Evolutionary conservation across 2,113 vertebrate genomes (phyloP).

Genomic region (Ceyx cyanopectus): DNA sequence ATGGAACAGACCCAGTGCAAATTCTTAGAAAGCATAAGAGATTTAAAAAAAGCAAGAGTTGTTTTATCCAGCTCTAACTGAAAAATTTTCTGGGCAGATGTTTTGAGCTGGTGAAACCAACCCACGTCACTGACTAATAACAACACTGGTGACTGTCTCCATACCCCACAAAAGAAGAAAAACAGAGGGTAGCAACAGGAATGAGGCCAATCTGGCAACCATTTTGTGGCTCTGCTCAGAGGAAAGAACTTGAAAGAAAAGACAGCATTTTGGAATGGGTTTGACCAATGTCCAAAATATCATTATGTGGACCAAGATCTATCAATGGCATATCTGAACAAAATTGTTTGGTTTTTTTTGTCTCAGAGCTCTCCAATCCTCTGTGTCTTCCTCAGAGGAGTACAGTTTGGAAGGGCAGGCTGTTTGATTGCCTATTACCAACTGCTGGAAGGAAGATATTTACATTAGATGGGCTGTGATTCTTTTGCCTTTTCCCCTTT

Average conservation of each 20-base stretch:
- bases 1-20: conserved; percentile 64
- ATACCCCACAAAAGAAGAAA: conserved; percentile 6
- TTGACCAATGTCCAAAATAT: conserved; percentile 19
- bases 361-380: neutral
- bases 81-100: conserved; percentile 31
- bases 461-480: neutral
- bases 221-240: neutral
- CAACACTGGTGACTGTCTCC: neutral
- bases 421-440: neutral
- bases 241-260: conserved; percentile 24
- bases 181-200: conserved; percentile 8
- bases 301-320: neutral
- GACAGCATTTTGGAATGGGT: neutral
- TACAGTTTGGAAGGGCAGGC: neutral
- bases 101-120: conserved; percentile 30
- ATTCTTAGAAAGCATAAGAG: conserved; percentile 76
- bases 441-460: neutral
- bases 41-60: conserved; percentile 6
- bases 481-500: neutral
- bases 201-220: conserved; percentile 1
- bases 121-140: conserved; percentile 20
- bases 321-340: neutral
- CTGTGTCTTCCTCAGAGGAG: neutral
- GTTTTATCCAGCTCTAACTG: conserved; percentile 34
- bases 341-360: neutral